These are phyloP conservation scores for Drosophila carrolli DNA, from an alignment of 1,140 invertebrate genomes.

Conservation along the genomic window DNA sequence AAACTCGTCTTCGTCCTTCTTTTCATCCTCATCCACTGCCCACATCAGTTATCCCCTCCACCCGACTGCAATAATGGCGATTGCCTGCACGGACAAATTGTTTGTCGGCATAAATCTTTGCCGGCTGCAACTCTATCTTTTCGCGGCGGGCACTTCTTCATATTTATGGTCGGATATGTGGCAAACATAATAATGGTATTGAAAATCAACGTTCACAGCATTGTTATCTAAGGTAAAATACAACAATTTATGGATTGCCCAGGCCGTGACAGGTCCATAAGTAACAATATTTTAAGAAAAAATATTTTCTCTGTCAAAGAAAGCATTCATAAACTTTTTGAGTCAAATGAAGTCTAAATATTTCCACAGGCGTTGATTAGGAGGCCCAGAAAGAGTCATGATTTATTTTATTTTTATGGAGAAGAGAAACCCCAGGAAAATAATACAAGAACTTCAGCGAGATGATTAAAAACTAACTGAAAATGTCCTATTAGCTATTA, in stretches of 20 bases:
- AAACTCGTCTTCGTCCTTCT: background rate
- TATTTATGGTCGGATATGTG: slow-evolving; percentile 13
- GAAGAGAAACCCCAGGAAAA: no score
- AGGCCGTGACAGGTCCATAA: no score
- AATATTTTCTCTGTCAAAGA: no score
- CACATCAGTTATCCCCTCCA: slow-evolving; percentile 1
- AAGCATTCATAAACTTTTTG: no score
- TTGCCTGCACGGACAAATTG: slow-evolving; percentile 36
- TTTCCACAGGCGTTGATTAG: no score
- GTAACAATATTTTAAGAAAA: no score
- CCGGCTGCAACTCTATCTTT: slow-evolving; percentile 13
- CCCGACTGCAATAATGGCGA: slow-evolving; percentile 20
- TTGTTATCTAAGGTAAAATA: slow-evolving; percentile 7
- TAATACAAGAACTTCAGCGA: no score
- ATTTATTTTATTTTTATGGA: no score
- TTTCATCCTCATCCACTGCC: background rate
- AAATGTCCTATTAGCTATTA: no score
- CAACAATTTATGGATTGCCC: background rate
- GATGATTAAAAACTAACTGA: no score
- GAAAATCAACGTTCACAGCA: slow-evolving; percentile 3
- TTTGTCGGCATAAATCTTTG: slow-evolving; percentile 45
- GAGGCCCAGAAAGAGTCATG: no score
- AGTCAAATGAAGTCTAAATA: no score
- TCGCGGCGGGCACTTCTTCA: background rate
- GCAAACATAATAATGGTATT: slow-evolving; percentile 14